phyloP scores from a whole-genome alignment of 2,113 vertebrate genomes.

The Sphyrna mokarran region DNA sequence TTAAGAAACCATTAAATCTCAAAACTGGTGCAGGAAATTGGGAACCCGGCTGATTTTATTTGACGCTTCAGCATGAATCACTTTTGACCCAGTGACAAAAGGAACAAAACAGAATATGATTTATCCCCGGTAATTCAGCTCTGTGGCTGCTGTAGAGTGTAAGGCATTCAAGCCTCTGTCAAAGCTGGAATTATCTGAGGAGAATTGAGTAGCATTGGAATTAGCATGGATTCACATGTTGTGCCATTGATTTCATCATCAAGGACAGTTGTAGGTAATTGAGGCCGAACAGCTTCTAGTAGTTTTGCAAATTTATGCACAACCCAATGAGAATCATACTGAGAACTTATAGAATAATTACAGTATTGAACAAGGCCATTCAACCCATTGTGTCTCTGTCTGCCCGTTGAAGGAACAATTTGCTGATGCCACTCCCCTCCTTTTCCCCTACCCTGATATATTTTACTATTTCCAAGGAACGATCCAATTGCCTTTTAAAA shows the following conservation, averaged over 20 bases:
- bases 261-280: not conserved
- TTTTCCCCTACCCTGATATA: no score
- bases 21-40: slow-evolving; percentile 4
- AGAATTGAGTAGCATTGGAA: not conserved
- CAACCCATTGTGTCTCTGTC: no score
- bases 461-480: no score
- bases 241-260: no score
- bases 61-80: not conserved
- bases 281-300: no score
- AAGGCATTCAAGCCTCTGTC: not conserved
- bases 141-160: not conserved
- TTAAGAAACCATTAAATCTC: not conserved
- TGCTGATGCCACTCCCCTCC: no score
- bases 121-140: not conserved
- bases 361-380: no score
- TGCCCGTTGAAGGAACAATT: no score
- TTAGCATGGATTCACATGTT: not conserved
- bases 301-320: not conserved
- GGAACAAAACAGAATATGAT: not conserved
- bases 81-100: no score
- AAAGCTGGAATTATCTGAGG: not conserved
- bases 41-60: not conserved
- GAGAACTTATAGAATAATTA: not conserved
- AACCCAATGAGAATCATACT: not conserved
- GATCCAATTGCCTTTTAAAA: no score